Evolutionary conservation across 2,888 invertebrate genomes (phyloP), one percentile per base, ranked within the genome.

Genomic region (Coenonympha arcania): DNA sequence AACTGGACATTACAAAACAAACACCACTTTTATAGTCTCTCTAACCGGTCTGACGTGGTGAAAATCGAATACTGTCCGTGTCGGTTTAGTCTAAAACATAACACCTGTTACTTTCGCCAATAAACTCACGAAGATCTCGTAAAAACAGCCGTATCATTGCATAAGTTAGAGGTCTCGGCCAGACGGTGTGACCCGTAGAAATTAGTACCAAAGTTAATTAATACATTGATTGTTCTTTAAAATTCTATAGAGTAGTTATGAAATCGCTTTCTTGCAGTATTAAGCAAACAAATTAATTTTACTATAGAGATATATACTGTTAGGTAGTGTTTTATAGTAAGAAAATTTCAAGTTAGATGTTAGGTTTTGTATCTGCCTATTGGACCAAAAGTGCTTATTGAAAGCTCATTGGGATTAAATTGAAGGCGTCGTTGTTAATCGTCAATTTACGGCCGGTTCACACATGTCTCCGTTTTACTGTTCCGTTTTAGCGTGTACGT

Each of bases 111-210:
- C 78, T 80, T 79, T 82, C 80, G 71, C 76, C 20, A 31, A 62
- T 65, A 65, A 57, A 58, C 50, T 61, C 18, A 48, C 28, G 34
- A 40, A 53, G 36, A 53, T 41, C 30, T 45, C 44, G 45, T 48
- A 45, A 52, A 40, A 37, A 22, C n/a, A n/a, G 9, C 34, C 34
- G n/a, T 33, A 43, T 33, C 6, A 31, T 80, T 78, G 72, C 67
- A 64, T 75, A 81, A 81, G 61, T 53, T 61, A 61, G 61, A 74
- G 82, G 80, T 80, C 81, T 82, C 70, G 82, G 80, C 71, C 81
- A 77, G 44, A 50, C 57, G 52, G 60, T 69, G 76, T 69, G 76
- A 73, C 73, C 73, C 30, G 31, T 28, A 39, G 24, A 49, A 36
- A 47, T 46, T 43, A 47, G 33, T 31, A 15, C 26, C 13, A 31